Base-by-base conservation (phyloP, 2,113 vertebrate species). In the Clarias magur region DNA sequence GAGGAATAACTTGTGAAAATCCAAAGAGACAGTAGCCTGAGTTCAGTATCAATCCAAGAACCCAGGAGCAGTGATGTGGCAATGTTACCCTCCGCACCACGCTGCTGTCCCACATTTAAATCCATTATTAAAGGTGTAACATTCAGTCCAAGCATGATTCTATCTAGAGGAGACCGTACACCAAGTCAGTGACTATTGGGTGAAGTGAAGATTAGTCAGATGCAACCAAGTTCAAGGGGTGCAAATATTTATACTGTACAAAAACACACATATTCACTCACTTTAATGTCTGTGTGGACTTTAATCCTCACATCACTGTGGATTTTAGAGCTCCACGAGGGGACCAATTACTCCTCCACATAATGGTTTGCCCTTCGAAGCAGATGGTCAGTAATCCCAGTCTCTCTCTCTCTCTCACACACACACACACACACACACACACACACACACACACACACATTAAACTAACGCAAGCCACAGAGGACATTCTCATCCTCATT, bases 271-370 rank as follows among this genome's bases (percentile, higher is more conserved):
- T 17, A 79, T 65, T 62, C 27, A 83, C 12, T 42, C 57, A 54
- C 13, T 72, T 59, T 30, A 54, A 86, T 34, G 54, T 56, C 53
- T 59, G 19, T 72, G 65, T 42, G 54, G 27, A 72, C 21, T 80
- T 78, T 67, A 85, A 67, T 68, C 75, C 73, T 67, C 60, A 65
- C 84, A 79, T 85, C 73, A 79, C 72, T 80, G 38, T 68, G 21
- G 30, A 78, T 86, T 62, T 73, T 21, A 27, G 21, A 86, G 56
- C 54, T 60, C 79, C 85, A 82, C 38, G 42, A 82, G 57, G 80
- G 86, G 80, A 87, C 86, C 79, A 86, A 82, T 82, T 87, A 73
- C 86, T 63, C 60, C 34, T 53, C 67, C 19, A 82, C 56, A 86
- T 82, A 82, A 67, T 34, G 57, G 57, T 82, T 54, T 80, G 60